Evolutionary conservation across 1,140 invertebrate species (phyloP).

Genomic region (Cotesia chilonis): DNA sequence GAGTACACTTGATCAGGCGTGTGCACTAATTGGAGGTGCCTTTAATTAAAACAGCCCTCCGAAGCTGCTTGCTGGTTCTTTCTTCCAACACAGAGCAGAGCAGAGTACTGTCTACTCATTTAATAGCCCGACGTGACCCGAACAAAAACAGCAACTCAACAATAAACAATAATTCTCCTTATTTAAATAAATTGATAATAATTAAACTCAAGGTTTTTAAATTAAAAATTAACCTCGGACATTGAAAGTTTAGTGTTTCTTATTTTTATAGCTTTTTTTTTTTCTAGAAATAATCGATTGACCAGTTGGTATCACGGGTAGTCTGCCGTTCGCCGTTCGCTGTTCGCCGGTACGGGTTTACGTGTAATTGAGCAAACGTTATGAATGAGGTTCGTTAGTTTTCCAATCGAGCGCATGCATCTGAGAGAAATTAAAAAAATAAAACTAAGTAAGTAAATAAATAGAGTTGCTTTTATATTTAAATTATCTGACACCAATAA

Average conservation of each 20-base stretch:
- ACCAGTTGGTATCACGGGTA: slow-evolving; percentile 16
- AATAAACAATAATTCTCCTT: too few species aligned
- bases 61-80: slow-evolving; percentile 8
- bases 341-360: not conserved
- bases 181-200: slow-evolving; percentile 25
- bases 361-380: slow-evolving; percentile 12
- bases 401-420: slow-evolving; percentile 11
- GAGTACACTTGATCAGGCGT: slow-evolving; percentile 56
- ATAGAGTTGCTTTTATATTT: not conserved
- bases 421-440: not conserved
- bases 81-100: slow-evolving; percentile 31
- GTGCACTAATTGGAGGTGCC: slow-evolving; percentile 61
- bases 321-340: too few species aligned
- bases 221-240: too few species aligned
- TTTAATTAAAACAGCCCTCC: slow-evolving; percentile 57
- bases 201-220: too few species aligned
- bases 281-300: not conserved
- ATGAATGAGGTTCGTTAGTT: slow-evolving; percentile 19
- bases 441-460: not conserved
- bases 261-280: slow-evolving; percentile 6
- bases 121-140: slow-evolving; percentile 43
- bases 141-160: slow-evolving; percentile 25
- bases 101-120: slow-evolving; percentile 11
- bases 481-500: too few species aligned
- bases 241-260: slow-evolving; percentile 1